Percentiles rank a stretch among this genome's conserved stretches.
phyloP scores from a whole-genome alignment of 2,888 invertebrate species.

The Epicampocera succincta region DNA sequence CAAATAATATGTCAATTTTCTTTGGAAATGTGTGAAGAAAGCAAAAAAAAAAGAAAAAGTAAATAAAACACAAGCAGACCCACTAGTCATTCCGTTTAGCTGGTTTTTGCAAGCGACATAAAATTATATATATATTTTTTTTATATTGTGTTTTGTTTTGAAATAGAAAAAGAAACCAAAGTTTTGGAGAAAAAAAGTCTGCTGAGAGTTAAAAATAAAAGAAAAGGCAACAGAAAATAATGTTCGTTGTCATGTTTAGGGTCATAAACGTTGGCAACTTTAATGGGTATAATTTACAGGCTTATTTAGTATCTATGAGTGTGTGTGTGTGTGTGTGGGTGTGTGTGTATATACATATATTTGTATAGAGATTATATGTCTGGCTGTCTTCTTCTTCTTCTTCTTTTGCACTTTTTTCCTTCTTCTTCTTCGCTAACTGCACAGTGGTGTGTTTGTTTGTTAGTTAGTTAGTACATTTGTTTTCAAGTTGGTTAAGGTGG shows the following conservation, averaged over 20 bases:
- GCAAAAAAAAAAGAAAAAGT: too few relatives aligned
- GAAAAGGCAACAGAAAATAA: conserved; percentile 35
- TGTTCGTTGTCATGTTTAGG: conserved; percentile 62
- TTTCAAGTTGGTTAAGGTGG: conserved; percentile 44
- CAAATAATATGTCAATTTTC: conserved; percentile 36
- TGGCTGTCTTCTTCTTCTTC: too few relatives aligned
- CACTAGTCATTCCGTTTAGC: background rate
- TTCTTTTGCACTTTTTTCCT: background rate
- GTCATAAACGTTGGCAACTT: conserved; percentile 73
- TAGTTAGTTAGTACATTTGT: conserved; percentile 10
- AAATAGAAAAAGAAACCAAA: background rate
- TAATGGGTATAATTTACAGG: conserved; percentile 74
- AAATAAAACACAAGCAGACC: too few relatives aligned
- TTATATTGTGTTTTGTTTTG: too few relatives aligned
- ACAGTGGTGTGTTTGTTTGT: conserved; percentile 15
- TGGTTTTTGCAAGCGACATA: background rate
- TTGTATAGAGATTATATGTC: background rate
- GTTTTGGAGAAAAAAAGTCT: conserved; percentile 3
- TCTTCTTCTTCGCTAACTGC: background rate
- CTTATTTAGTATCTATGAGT: conserved; percentile 26
- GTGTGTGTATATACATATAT: background rate
- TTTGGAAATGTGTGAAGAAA: background rate
- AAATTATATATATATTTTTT: background rate
- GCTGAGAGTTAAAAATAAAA: background rate
- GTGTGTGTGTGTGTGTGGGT: background rate